Percentiles rank a stretch among this genome's conserved stretches.
Conservation (phyloP, 2,113 vertebrate species). For the Odobenus rosmarus region DNA sequence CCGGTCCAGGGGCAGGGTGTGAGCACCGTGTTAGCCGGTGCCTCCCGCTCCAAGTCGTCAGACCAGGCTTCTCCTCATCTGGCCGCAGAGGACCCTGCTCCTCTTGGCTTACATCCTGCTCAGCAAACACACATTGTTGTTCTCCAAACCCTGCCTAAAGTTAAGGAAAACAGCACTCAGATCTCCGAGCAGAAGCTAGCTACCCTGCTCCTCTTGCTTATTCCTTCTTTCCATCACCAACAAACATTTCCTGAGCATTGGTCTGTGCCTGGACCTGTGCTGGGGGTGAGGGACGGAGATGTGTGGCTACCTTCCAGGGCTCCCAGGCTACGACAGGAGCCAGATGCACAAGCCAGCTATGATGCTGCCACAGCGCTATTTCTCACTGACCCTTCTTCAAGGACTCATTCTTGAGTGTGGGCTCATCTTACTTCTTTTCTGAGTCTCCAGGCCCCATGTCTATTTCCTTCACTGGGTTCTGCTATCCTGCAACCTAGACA, state of each 20-base stretch:
- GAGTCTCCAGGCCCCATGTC: not conserved
- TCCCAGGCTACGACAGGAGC: not conserved
- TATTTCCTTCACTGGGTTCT: not conserved
- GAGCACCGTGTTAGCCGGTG: fast-evolving
- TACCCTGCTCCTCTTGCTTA: not conserved
- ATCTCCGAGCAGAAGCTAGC: not conserved
- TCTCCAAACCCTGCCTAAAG: not conserved
- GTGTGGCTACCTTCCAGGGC: not conserved
- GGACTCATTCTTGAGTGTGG: not conserved
- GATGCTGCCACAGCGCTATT: not conserved
- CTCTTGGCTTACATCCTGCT: not conserved
- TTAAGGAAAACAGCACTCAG: not conserved
- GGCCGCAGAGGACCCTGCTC: not conserved
- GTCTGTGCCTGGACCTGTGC: not conserved
- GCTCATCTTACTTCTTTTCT: not conserved
- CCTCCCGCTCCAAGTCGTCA: not conserved
- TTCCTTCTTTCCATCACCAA: not conserved
- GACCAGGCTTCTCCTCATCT: not conserved
- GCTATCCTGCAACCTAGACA: not conserved
- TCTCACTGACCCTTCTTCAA: not conserved
- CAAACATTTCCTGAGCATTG: not conserved
- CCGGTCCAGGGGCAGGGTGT: not conserved
- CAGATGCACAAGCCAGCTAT: not conserved
- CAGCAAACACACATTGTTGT: not conserved
- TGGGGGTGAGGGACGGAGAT: not conserved